Evolutionary conservation across 1,140 invertebrate species (phyloP), one percentile per base, ranked within the genome.

Genomic region (Medauroidea extradentata): DNA sequence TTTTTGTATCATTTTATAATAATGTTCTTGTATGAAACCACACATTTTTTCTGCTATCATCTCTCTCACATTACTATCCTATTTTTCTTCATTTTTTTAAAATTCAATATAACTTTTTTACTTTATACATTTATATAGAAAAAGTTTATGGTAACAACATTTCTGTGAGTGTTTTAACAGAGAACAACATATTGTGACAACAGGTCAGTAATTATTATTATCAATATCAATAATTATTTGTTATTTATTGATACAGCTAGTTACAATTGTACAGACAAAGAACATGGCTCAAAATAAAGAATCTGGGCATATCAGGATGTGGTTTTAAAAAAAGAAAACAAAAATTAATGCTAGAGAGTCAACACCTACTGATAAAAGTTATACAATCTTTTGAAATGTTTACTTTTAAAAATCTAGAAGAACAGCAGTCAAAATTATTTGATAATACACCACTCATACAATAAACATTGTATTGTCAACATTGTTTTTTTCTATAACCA

Each of bases 101-200:
- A 34, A 34, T 34, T 34, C 29, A 34, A 34, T 34, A 34, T 34
- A 21, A 51, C 34, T 50, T 9, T 57, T 46, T 41, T 52, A 43
- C 24, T 57, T 57, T 61, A 61, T 61, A 61, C 54, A 61, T 57
- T 57, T 48, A 61, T 57, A 61, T 61, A 61, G 60, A 61, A 61
- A 61, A 61, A 50, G 41, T 57, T 57, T 57, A 34, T 53, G 39
- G 44, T 56, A 60, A 60, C 60, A 61, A 58, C 51, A 44, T 55
- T 38, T 55, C 42, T 61, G 53, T 34, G 25, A 43, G 18, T 16
- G 34, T 57, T 57, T 49, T 53, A 57, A 61, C 55, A 52, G 54
- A 57, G 55, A 61, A 61, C 43, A 61, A 57, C 54, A 51, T 25
- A 55, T 46, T 46, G 59, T 55, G 59, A 59, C 57, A 59, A 59